Evolutionary conservation across 2,113 vertebrate species (phyloP).

Genomic region (Neolamprologus caudopunctatus): DNA sequence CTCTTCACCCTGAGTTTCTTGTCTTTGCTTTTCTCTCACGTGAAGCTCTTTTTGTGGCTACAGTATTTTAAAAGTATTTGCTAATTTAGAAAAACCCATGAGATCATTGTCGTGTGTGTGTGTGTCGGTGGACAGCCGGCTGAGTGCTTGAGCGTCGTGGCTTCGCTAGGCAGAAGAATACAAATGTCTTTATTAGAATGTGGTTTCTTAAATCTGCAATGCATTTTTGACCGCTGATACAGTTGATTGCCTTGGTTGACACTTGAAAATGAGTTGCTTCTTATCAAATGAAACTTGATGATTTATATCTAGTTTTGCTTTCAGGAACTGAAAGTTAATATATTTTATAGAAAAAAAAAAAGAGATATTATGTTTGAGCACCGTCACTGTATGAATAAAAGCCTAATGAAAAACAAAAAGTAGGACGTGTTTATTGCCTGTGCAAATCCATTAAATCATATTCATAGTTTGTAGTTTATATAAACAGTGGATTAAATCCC

Average conservation of each 20-base stretch:
- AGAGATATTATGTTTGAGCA: conserved; percentile 61
- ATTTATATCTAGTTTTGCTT: conserved; percentile 69
- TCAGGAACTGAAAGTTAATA: conserved; percentile 65
- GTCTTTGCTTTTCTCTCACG: conserved; percentile 22
- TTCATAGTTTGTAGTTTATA: neutral
- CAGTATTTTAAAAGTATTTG: conserved; percentile 45
- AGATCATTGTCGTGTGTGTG: conserved; percentile 17
- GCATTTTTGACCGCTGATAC: conserved; percentile 44
- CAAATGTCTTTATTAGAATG: conserved; percentile 50
- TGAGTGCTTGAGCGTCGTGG: conserved; percentile 19
- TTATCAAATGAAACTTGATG: conserved; percentile 57
- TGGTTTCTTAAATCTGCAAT: conserved; percentile 54
- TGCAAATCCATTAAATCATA: neutral
- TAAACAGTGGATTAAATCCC: neutral
- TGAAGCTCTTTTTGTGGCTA: conserved; percentile 24
- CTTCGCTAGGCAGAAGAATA: conserved; percentile 34
- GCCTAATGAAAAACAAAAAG: conserved; percentile 12
- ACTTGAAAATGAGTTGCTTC: conserved; percentile 65
- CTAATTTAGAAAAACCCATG: conserved; percentile 36
- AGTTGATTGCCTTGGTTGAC: conserved; percentile 59
- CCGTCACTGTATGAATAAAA: conserved; percentile 65
- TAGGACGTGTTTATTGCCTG: neutral
- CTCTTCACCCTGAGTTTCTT: neutral
- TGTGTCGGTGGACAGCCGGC: neutral
- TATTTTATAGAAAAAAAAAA: conserved; percentile 67